phyloP scores from a whole-genome alignment of 2,888 invertebrate species.

The Erannis defoliaria region DNA sequence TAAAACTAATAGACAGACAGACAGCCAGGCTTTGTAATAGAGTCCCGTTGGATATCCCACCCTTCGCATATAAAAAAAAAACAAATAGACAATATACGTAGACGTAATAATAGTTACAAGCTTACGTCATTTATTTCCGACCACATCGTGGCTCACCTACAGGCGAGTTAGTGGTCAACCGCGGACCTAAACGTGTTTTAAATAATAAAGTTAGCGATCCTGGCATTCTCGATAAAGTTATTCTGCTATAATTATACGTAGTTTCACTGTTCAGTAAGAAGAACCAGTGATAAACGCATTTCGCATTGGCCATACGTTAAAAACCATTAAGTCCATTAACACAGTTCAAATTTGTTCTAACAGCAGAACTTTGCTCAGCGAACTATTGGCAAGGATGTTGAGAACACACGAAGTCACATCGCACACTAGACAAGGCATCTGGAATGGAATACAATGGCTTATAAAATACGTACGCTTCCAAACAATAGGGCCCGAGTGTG shows the following conservation, averaged over 20 bases:
- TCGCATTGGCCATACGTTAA: too few species aligned
- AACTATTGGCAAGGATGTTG: constrained; percentile 7
- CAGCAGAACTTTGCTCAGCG: not conserved
- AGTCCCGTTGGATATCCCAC: too few species aligned
- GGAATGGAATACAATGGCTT: constrained; percentile 45
- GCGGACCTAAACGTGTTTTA: too few species aligned
- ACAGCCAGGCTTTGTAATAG: too few species aligned
- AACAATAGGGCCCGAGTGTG: constrained; percentile 46
- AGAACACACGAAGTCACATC: not conserved
- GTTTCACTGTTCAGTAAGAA: not conserved
- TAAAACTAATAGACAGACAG: too few species aligned
- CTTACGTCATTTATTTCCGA: too few species aligned
- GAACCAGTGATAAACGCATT: not conserved
- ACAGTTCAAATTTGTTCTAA: not conserved
- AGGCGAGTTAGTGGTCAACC: too few species aligned
- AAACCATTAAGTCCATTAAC: too few species aligned
- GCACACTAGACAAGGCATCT: constrained; percentile 24
- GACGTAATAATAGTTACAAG: too few species aligned
- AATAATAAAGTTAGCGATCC: not conserved
- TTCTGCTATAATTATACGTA: not conserved
- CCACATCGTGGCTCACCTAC: too few species aligned
- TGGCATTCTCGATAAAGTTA: not conserved
- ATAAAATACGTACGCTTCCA: constrained; percentile 47
- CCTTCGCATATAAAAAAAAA: too few species aligned
- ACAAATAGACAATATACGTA: too few species aligned